Evolutionary conservation across 2,797 vertebrate species (phyloP), one percentile per base, ranked within the genome.

Genomic region (Hippoglossus hippoglossus): DNA sequence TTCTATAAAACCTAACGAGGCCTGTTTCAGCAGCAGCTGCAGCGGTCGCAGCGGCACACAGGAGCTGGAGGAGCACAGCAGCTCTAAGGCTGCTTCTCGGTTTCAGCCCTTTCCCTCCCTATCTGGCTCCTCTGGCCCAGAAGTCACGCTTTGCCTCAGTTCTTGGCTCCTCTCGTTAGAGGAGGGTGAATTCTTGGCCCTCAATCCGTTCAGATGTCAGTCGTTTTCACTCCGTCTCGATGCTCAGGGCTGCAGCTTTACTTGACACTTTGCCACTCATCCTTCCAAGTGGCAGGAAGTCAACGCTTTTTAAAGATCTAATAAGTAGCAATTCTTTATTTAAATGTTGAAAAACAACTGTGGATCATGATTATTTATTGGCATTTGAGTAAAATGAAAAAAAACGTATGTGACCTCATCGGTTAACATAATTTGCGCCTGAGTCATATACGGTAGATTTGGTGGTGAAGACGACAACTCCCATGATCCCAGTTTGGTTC

Each of bases 1-100:
- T 85, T 87, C 73, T 78, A 82, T 89, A 80, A 91, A 93, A 92
- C 61, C 21, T 88, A 93, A 91, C 88, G 85, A 90, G 80, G 61
- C 80, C 47, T 77, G 55, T 77, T 84, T 67, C 46, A 86, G 72
- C 85, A 80, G 80, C 85, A 85, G 77, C 66, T 65, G 54, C 49
- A 56, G 62, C 50, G 46, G 54, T 22, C 19, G 59, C 52, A 22
- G 59, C 66, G 63, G 64, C 74, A 68, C 72, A 72, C 56, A 60
- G 63, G 82, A 90, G 66, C 63, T 55, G 28, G 25, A 71, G 49
- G 58, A 74, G 63, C 26, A 51, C 9, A 63, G 25, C 53, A 57
- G 52, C 70, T 53, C 53, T 49, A 46, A 75, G 57, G 55, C 31
- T 22, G 47, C 22, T 69, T 46, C 21, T 75, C 44, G 10, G 22